Conservation (phyloP, 2,797 vertebrate species). For the Avahi laniger region DNA sequence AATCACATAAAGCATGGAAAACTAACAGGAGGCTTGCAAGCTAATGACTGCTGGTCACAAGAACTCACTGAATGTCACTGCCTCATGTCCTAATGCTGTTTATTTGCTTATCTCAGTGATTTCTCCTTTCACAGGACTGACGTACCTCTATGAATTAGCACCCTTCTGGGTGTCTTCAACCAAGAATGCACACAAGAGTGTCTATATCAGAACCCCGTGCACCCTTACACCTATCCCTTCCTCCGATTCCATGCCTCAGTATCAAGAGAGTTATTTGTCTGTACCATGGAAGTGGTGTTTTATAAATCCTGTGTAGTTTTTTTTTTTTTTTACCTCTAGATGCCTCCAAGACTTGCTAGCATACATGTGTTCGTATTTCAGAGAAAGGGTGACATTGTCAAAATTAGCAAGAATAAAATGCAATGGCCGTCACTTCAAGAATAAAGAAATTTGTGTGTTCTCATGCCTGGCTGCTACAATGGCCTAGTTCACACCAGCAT, state of each 20-base stretch:
- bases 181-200: conserved; percentile 68
- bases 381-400: conserved; percentile 69
- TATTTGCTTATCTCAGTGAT: conserved; percentile 83
- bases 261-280: background rate
- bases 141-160: conserved; percentile 78
- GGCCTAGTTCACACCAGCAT: conserved; percentile 83
- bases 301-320: background rate
- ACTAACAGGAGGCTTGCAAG: conserved; percentile 79
- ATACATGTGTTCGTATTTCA: conserved; percentile 59
- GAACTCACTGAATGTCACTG: conserved; percentile 84
- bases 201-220: conserved; percentile 20
- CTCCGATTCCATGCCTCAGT: background rate
- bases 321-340: conserved; percentile 57
- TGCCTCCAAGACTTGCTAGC: conserved; percentile 47
- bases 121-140: conserved; percentile 82
- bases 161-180: conserved; percentile 78
- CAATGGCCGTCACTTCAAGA: conserved; percentile 68
- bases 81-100: conserved; percentile 73
- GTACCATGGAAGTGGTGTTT: background rate
- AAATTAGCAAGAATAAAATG: conserved; percentile 80
- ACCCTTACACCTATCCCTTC: background rate
- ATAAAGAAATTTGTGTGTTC: conserved; percentile 67
- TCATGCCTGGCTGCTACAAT: conserved; percentile 67
- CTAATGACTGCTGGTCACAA: conserved; percentile 84
- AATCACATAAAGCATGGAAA: conserved; percentile 77